Base-by-base conservation (phyloP, 1,140 invertebrate species). In the Procambarus clarkii region DNA sequence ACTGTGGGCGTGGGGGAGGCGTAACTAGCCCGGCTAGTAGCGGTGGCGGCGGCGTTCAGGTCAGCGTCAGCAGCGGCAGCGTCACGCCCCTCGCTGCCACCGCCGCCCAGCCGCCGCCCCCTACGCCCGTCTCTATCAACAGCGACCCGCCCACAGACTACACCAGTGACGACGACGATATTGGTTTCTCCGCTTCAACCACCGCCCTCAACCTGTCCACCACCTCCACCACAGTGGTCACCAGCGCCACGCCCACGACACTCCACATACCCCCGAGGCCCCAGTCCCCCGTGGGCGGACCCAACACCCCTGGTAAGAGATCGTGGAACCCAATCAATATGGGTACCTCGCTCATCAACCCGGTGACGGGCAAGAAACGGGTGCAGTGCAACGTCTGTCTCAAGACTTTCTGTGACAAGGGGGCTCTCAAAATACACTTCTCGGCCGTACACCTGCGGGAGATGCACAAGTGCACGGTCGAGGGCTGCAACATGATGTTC, bases 391-490 rank as follows among this genome's bases (percentile, higher is more conserved):
- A 99, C 93, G 98, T 99, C 58, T 99, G 99, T 94, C 95, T 99
- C 83, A 99, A 99, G 95, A 99, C 99, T 50, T 99, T 99, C 95
- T 99, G 99, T 95, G 99, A 99, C 95, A 99, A 99, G 95, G 98
- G 98, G 84, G 99, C 99, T 0, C 95, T 99, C 1, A 99, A 99
- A 95, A 99, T 99, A 45, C 99, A 99, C 94, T 99, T 99, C 94
- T 99, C 98, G 78, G 99, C 99, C 0, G 99, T 99, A 8, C 99
- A 99, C 95, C 94, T 99, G 87, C 96, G 98, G 34, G 99, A 99
- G 95, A 99, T 99, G 99, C 99, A 99, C 94, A 98, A 98, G 94
- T 99, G 99, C 94, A 99, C 98, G 0, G 98, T 99, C 0, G 97
- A 98, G 93, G 99, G 99, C 0, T 99, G 99, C 95, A 99, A 98